Evolutionary conservation across 2,888 invertebrate genomes (phyloP), one percentile per base, ranked within the genome.

Genomic region (Epinotia demarniana): DNA sequence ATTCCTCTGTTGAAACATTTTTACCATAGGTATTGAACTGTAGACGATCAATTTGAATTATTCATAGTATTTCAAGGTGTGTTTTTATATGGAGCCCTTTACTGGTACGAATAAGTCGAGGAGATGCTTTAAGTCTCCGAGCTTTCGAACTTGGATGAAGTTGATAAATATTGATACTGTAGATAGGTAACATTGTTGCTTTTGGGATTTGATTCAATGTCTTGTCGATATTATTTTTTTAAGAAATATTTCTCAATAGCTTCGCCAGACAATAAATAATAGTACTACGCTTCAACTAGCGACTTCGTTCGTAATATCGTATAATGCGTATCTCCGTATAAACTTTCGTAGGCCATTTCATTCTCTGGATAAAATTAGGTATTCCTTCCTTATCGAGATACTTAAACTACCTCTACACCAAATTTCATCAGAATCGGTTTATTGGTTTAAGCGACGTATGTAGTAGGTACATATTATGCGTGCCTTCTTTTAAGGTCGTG

Each of bases 11-110:
- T n/a, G 58, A 13, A 73, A 60, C 68, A 33, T 70, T 74, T 70
- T 64, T 39, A 64, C 23, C 69, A 49, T 18, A 27, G 27, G 12
- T 53, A 71, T 66, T 16, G 75, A 75, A 60, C 43, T 43, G 18
- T 64, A 64, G 39, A 43, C 73, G 68, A 68, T 70, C 64, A 64
- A 19, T 27, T 23, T 75, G 75, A 75, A 75, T 75, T 61, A 75
- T 72, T 75, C 75, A 75, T 62, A 16, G 57, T 57, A 66, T 72
- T 67, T 72, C 72, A 75, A 67, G 75, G 53, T 58, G 18, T 70
- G 57, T 75, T 67, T 71, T 72, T 67, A 67, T 72, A 62, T 66
- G 66, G 75, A 72, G 72, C 67, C 57, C 57, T 67, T 75, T 66
- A 67, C 71, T 67, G 75, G 55, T 62, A 55, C 61, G 61, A 69